Percentiles rank a stretch among this genome's conserved stretches.
These are phyloP conservation scores for Noctua janthina DNA, from an alignment of 2,888 invertebrate genomes.

Conservation along the genomic window DNA sequence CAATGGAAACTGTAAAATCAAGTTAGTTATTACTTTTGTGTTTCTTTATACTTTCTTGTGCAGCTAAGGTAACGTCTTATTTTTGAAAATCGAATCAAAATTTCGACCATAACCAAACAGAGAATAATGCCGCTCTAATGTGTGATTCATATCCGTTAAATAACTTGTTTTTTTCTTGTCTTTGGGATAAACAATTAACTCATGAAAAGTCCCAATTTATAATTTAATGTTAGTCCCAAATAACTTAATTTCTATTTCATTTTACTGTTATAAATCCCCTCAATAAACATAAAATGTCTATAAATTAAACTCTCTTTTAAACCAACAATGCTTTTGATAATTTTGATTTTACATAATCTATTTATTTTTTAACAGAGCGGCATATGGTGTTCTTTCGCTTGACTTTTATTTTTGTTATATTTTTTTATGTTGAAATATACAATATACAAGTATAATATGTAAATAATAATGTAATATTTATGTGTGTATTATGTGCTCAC, in stretches of 20 bases:
- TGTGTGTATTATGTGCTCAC: conserved; percentile 78
- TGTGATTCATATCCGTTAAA: conserved; percentile 29
- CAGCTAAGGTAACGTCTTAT: neutral
- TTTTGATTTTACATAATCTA: conserved; percentile 14
- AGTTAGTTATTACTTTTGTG: neutral
- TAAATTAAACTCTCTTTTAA: conserved; percentile 30
- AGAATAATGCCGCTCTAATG: conserved; percentile 56
- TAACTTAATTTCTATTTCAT: neutral
- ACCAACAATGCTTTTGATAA: neutral
- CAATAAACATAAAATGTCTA: conserved; percentile 34
- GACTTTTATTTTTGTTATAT: conserved; percentile 20
- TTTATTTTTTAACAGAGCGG: conserved; percentile 44
- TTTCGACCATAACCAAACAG: conserved; percentile 28
- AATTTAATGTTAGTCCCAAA: neutral
- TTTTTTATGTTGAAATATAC: conserved; percentile 27
- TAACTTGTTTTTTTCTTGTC: conserved; percentile 8
- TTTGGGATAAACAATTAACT: conserved; percentile 22
- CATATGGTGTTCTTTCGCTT: conserved; percentile 52
- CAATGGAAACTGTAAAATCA: neutral
- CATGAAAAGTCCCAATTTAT: neutral
- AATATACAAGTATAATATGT: conserved; percentile 56
- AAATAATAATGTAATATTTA: conserved; percentile 71
- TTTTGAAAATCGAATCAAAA: conserved; percentile 47
- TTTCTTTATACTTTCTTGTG: neutral
- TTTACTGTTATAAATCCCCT: neutral